Base-by-base conservation (phyloP, 2,888 invertebrate species). In the Cantharis rufa region DNA sequence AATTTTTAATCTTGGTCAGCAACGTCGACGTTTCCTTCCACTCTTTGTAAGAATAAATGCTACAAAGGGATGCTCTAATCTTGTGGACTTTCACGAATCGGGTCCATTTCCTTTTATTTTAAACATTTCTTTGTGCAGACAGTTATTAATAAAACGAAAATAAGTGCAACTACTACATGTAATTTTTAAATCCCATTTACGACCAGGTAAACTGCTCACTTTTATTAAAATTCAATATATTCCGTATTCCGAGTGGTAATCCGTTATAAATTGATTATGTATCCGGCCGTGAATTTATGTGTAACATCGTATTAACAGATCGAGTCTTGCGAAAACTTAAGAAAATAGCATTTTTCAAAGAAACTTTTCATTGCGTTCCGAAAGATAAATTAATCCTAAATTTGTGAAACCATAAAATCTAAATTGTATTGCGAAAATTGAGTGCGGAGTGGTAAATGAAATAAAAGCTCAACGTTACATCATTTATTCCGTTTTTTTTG, bases 1-100 rank as follows among this genome's bases (percentile, higher is more conserved):
- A 78, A 76, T 78, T 78, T 78, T 78, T 76, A 76, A 78, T 78
- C 74, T 63, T 18, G 18, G 18, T 69, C 70, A 15, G 70, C 76
- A 70, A 66, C 76, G 76, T 72, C 76, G 74, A 76, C 78, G 71
- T 75, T 76, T 75, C 64, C 64, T 24, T 66, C 18, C 24, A 66
- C 64, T 66, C 24, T 66, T 66, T 66, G 24, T 66, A 66, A 66
- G 64, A 66, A 66, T 66, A 24, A 21, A 66, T 66, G 64, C 64
- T 66, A 66, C 64, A 66, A 66, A 66, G 64, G 24, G 64, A 66
- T 21, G 21, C 21, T 66, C 73, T 69, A 73, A 73, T 73, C 73
- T 73, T 69, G 16, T 61, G 66, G 61, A 62, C 28, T 69, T 69
- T 62, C 32, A 62, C 69, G 73, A 68, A 69, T 69, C 62, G 61